Base-by-base conservation (phyloP, 2,113 vertebrate species). In the Elanus axillaris region DNA sequence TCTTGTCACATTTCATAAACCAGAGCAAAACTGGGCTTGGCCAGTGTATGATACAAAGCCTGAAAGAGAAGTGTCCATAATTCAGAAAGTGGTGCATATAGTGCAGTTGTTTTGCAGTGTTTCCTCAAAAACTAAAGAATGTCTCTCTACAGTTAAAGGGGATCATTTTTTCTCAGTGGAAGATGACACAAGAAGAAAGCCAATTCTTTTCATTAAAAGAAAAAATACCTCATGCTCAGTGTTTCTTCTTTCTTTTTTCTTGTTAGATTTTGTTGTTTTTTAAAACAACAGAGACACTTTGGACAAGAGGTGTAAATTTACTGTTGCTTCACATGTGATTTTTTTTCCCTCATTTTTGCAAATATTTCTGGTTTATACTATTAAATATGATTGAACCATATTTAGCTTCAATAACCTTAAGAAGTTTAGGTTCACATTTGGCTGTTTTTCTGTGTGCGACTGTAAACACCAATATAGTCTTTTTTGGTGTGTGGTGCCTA, bases 1-100 rank as follows among this genome's bases (percentile, higher is more conserved):
- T 89, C 56, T 84, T 96, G 95, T 94, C 89, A 96, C 45, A 36
- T 96, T 95, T 94, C 86, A 89, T 91, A 95, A 97, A 89, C 60
- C 0, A 4, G 63, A 80, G 55, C 63, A 90, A 95, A 93, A 74
- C 72, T 78, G 68, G 90, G n/a, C 60, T 94, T 84, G 76, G 86
- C 92, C 91, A 97, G 83, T 40, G 27, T 81, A 32, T 78, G 83
- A 82, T 67, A 79, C 56, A 63, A 80, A 87, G 50, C 53, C 19
- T 91, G 26, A 71, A 68, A 84, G 34, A 66, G 88, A 83, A 59
- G 31, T 27, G 8, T 36, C 82, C 29, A 2, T 93, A 45, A 71
- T 92, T 88, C 75, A 77, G 31, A 34, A 50, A 16, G 21, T 12
- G 6, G 7, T 47, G n/a, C 32, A 11, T 26, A n/a, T 62, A 21